A percentile compares a stretch with the other conserved stretches of the same genome.
Conservation (phyloP, 2,797 vertebrate genomes). For the Hybognathus amarus region DNA sequence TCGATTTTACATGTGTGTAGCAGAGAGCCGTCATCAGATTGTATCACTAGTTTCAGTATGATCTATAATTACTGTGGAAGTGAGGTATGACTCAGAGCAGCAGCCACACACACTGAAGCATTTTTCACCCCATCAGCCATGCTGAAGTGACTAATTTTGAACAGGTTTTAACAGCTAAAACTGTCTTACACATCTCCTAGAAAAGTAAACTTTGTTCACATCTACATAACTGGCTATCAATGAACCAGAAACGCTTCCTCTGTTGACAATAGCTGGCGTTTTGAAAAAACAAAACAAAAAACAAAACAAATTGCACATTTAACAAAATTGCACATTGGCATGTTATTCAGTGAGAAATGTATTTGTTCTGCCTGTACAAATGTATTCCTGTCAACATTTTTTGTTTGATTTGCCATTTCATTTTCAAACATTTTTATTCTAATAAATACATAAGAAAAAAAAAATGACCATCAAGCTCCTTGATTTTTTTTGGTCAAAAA, state of each 20-base stretch:
- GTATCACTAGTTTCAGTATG: conserved; percentile 53
- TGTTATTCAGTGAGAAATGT: not conserved
- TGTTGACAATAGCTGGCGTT: conserved; percentile 7
- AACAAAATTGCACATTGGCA: not conserved
- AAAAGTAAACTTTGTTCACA: conserved; percentile 54
- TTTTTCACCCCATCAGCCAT: conserved; percentile 39
- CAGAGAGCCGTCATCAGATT: conserved; percentile 47
- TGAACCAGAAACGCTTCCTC: conserved; percentile 61
- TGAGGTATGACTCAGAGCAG: conserved; percentile 37
- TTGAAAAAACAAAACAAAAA: no score
- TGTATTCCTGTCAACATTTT: not conserved
- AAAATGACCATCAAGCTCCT: not conserved
- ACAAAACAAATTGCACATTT: not conserved
- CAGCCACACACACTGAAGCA: conserved; percentile 32
- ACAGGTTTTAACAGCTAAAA: conserved; percentile 57
- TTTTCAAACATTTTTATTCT: not conserved
- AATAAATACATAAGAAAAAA: not conserved
- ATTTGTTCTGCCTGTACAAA: not conserved
- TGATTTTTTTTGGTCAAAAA: not conserved
- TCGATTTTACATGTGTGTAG: conserved; percentile 56
- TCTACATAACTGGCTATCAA: conserved; percentile 53
- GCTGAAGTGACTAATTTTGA: conserved; percentile 51
- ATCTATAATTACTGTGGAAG: conserved; percentile 49
- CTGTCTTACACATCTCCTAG: conserved; percentile 16
- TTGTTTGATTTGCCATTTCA: not conserved